Base-by-base conservation (phyloP, 2,113 vertebrate genomes). In the Aviceda subcristata region DNA sequence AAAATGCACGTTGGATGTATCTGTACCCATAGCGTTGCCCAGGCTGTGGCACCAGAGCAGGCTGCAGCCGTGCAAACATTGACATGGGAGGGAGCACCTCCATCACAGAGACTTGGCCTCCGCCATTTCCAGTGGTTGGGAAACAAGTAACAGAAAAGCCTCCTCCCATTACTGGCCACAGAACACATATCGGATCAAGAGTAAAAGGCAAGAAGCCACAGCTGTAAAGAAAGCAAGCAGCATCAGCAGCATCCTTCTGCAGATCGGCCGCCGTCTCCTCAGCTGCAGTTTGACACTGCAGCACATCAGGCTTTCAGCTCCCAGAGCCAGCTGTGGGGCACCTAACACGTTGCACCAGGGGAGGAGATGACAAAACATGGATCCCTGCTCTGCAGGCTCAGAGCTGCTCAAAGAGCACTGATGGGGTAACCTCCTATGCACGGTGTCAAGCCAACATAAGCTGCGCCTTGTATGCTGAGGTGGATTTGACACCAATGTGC, bases 21-120 rank as follows among this genome's bases (percentile, higher is more conserved):
- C 34, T 69, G 39, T 68, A 71, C 41, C 8, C 0, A 0, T 55
- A 41, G 29, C 0, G 0, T 81, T 71, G 73, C 24, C 38, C 51
- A 48, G 36, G 11, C 21, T 63, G 0, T 51, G 55, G 55, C 63
- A 77, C 30, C 64, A 78, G 56, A 62, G 38, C 45, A 74, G 32
- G 59, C 80, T 77, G 69, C 63, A 64, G 34, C 63, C 5, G 1
- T 46, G 36, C 36, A 36, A 51, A 46, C 14, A 20, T 1, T 51
- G 76, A 24, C 63, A 7, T 0, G 41, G 76, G 45, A 77, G 21
- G 7, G 51, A 81, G 32, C 43, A 43, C 34, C 24, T 88, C 32
- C 21, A 10, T 76, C 36, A 24, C 0, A 0, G 5, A 68, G 17
- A 36, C 14, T 26, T 90, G 21, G 74, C 41, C 32, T 57, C 56